These are phyloP conservation scores for Anguilla marmorata DNA, from an alignment of 2,797 vertebrate species.

Conservation along the genomic window DNA sequence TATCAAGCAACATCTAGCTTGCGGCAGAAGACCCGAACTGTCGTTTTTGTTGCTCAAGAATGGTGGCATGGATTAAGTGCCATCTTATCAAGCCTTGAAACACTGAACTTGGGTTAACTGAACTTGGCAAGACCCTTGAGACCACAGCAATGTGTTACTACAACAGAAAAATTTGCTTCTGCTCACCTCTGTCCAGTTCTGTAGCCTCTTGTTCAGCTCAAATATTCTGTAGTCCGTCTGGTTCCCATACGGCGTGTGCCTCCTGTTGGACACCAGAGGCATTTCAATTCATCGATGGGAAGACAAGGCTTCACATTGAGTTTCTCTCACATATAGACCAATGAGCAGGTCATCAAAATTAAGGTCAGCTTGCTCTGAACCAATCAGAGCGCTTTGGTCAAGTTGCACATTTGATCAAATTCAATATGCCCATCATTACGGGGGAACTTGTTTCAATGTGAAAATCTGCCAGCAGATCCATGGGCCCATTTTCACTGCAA, in stretches of 20 bases:
- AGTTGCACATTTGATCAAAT: not conserved
- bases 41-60: not conserved
- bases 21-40: not conserved
- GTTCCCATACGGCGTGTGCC: slow-evolving; percentile 97
- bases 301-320: not conserved
- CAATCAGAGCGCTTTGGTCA: not conserved
- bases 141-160: not conserved
- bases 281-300: not conserved
- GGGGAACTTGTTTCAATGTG: not conserved
- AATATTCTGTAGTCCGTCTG: slow-evolving; percentile 99
- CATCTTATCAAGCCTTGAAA: not conserved
- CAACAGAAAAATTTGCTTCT: no score
- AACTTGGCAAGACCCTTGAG: not conserved
- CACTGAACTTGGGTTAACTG: not conserved
- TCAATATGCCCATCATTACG: not conserved
- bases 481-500: not conserved
- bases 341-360: not conserved
- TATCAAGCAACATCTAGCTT: not conserved
- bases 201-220: slow-evolving; percentile 97
- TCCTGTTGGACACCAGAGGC: slow-evolving; percentile 71
- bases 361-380: not conserved
- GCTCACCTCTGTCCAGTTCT: slow-evolving; percentile 97
- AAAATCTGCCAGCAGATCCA: not conserved
- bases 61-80: not conserved
- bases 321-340: not conserved